Evolutionary conservation across 2,888 invertebrate genomes (phyloP), one percentile per base, ranked within the genome.

Genomic region (Ariolimax columbianus): DNA sequence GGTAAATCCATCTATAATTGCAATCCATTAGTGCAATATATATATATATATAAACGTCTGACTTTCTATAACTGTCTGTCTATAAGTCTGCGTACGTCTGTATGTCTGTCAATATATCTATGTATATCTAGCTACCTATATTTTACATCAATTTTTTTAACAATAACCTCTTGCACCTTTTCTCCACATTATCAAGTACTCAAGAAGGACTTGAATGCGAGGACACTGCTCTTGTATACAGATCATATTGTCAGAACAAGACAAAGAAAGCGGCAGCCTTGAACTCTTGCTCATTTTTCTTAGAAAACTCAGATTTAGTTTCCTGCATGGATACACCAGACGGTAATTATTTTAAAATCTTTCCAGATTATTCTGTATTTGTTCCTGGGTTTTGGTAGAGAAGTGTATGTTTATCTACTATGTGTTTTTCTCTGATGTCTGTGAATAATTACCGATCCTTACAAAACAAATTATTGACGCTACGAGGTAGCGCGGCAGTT

Each of bases 301-400:
- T 79, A 47, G 66, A 79, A 30, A 23, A 68, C 26, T n/a, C 66
- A 30, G 47, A 68, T 0, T 33, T 79, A 66, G 23, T 79, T 63
- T 79, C 66, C 6, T 79, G 79, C 43, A 47, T 79, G 79, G 79
- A 79, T 30, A n/a, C 79, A 17, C 17, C 47, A 19, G 19, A 14
- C 66, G 79, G 79, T 79, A 79, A 43, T 23, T 33, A 66, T 33
- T 33, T 33, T n/a, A n/a, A n/a, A n/a, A n/a, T n/a, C n/a, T n/a
- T n/a, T n/a, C n/a, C n/a, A n/a, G n/a, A n/a, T n/a, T n/a, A n/a
- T n/a, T n/a, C n/a, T n/a, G n/a, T n/a, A n/a, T n/a, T n/a, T n/a
- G n/a, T n/a, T n/a, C n/a, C n/a, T n/a, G n/a, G n/a, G n/a, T n/a
- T n/a, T n/a, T n/a, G n/a, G n/a, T n/a, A n/a, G n/a, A n/a, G n/a